Percentiles rank a stretch among this genome's conserved stretches.
Evolutionary conservation across 2,113 vertebrate genomes (phyloP).

Genomic region (Corythoichthys haematopterus): DNA sequence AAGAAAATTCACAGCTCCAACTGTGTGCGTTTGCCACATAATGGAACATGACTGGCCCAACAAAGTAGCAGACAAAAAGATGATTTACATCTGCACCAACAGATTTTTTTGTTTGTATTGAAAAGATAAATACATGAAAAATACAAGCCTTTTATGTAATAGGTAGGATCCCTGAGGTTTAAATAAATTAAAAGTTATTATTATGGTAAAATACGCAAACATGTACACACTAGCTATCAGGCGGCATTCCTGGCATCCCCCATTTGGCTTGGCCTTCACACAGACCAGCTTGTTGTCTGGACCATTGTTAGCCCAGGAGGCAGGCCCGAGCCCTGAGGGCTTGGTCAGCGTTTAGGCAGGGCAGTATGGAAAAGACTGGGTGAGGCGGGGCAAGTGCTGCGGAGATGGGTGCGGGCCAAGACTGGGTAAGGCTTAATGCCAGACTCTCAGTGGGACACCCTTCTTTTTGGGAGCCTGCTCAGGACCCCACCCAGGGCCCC

Average conservation of each 20-base stretch:
- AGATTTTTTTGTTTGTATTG: slow-evolving; percentile 35
- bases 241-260: slow-evolving; percentile 37
- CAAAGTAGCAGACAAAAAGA: slow-evolving; percentile 63
- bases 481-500: slow-evolving; percentile 57
- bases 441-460: slow-evolving; percentile 68
- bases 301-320: slow-evolving; percentile 62
- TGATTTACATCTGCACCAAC: slow-evolving; percentile 61
- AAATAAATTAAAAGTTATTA: no score
- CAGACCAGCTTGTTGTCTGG: slow-evolving; percentile 64
- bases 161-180: no score
- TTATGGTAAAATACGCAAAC: not conserved
- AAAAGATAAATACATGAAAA: slow-evolving; percentile 22
- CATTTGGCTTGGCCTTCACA: slow-evolving; percentile 43
- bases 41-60: slow-evolving; percentile 66
- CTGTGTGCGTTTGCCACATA: slow-evolving; percentile 71
- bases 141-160: not conserved
- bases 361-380: slow-evolving; percentile 29
- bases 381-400: slow-evolving; percentile 23
- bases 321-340: slow-evolving; percentile 61
- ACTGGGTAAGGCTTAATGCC: slow-evolving; percentile 61
- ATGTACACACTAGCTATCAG: slow-evolving; percentile 25
- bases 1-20: slow-evolving; percentile 71
- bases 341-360: slow-evolving; percentile 63
- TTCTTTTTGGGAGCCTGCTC: slow-evolving; percentile 66
- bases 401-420: slow-evolving; percentile 66